A percentile compares a stretch with the other conserved stretches of the same genome.
phyloP scores from a whole-genome alignment of 2,888 invertebrate species.

The Mellilla xanthometata region DNA sequence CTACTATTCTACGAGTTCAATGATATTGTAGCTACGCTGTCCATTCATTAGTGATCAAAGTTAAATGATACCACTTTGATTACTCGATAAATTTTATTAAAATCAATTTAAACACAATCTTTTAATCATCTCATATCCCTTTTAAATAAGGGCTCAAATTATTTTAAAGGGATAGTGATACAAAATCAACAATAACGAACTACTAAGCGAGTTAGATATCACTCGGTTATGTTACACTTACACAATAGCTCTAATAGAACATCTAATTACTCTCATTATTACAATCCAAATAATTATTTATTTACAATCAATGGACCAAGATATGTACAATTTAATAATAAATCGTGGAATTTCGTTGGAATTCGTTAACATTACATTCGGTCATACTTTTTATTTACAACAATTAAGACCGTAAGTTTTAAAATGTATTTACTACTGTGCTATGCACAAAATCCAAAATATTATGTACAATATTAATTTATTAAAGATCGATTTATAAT shows the following conservation, averaged over 20 bases:
- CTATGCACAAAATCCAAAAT: constrained; percentile 61
- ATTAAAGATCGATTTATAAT: constrained; percentile 16
- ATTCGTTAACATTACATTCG: constrained; percentile 48
- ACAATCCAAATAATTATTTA: constrained; percentile 33
- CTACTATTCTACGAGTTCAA: too few species aligned
- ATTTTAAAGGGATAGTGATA: constrained; percentile 76
- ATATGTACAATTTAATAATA: constrained; percentile 56
- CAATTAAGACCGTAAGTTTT: constrained; percentile 35
- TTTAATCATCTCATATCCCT: constrained; percentile 66
- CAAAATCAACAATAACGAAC: constrained; percentile 35
- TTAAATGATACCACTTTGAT: constrained; percentile 12
- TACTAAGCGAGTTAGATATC: constrained; percentile 31
- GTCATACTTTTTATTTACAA: constrained; percentile 48
- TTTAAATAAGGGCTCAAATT: constrained; percentile 81
- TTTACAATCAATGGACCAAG: constrained; percentile 58
- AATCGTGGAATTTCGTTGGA: constrained; percentile 52
- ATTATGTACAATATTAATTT: constrained; percentile 34
- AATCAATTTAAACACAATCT: constrained; percentile 42
- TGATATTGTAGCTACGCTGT: too few species aligned
- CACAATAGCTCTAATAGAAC: constrained; percentile 30
- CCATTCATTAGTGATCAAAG: too few species aligned
- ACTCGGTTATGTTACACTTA: constrained; percentile 16
- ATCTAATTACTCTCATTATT: constrained; percentile 32
- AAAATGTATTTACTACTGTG: constrained; percentile 41
- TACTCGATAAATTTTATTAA: constrained; percentile 46